phyloP scores from a whole-genome alignment of 2,797 vertebrate species.

The Sebastes trivittatus region DNA sequence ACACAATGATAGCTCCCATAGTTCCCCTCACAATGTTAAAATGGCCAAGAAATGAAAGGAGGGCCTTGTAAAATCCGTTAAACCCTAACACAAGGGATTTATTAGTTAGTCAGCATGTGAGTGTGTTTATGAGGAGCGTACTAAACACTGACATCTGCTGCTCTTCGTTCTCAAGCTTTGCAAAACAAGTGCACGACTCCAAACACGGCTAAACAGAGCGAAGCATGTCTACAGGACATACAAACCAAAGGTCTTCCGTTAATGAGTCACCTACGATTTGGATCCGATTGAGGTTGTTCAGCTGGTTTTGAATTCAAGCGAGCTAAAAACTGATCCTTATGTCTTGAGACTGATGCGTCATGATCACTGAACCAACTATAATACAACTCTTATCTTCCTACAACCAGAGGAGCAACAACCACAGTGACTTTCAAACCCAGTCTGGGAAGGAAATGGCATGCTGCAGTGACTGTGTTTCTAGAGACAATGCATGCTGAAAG shows the following conservation, averaged over 20 bases:
- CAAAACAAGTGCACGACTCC: slow-evolving; percentile 1
- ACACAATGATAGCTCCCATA: background rate
- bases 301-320: slow-evolving; percentile 10
- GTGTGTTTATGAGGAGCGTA: slow-evolving; percentile 14
- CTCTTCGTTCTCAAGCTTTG: background rate
- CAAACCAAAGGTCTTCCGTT: background rate
- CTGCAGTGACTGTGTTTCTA: slow-evolving; percentile 1
- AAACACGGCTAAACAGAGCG: background rate
- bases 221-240: background rate
- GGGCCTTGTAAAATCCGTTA: slow-evolving; percentile 9
- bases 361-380: background rate
- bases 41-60: background rate
- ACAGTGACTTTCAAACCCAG: background rate
- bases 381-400: background rate
- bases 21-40: slow-evolving; percentile 7
- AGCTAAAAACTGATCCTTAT: background rate
- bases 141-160: slow-evolving; percentile 28
- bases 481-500: slow-evolving; percentile 30
- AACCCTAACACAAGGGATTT: background rate
- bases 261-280: background rate
- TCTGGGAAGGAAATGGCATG: slow-evolving; percentile 17
- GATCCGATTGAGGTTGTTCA: background rate
- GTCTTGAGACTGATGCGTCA: background rate
- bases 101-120: background rate
- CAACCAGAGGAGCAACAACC: background rate